Percentiles rank a stretch among this genome's conserved stretches.
These are phyloP conservation scores for Pocillopora verrucosa DNA, from an alignment of 64 coral and sea anemone species.

Conservation along the genomic window DNA sequence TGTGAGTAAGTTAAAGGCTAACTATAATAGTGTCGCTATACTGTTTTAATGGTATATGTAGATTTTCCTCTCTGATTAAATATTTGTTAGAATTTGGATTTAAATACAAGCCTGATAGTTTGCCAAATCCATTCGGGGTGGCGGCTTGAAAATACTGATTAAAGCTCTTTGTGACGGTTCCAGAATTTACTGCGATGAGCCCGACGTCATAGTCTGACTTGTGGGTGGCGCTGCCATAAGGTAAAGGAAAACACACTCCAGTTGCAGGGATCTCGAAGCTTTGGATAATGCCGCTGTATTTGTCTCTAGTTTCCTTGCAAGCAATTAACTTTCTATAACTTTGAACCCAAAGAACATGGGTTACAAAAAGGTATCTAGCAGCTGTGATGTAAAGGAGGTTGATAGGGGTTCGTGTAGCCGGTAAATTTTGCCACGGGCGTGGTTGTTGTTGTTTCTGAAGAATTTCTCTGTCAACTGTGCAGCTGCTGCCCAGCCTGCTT, in stretches of 20 bases:
- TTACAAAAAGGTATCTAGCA: conserved; percentile 66
- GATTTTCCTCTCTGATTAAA: too few species aligned
- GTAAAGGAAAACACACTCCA: conserved; percentile 62
- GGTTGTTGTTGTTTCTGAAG: conserved; percentile 23
- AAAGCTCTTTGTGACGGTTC: conserved; percentile 38
- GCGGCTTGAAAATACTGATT: conserved; percentile 55
- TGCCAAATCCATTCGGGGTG: conserved; percentile 10
- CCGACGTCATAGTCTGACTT: conserved; percentile 77
- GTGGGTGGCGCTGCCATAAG: conserved; percentile 53
- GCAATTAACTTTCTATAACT: conserved; percentile 22
- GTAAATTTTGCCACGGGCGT: conserved; percentile 1
- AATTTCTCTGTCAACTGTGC: conserved; percentile 2
- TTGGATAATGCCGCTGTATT: neutral
- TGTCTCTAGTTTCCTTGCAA: conserved; percentile 11
- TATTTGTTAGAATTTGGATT: neutral
- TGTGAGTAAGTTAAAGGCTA: too few species aligned
- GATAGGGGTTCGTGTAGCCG: neutral
- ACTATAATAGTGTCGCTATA: too few species aligned
- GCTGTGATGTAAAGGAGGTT: conserved; percentile 51
- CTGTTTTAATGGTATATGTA: too few species aligned
- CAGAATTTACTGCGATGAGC: conserved; percentile 49
- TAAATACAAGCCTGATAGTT: conserved; percentile 67
- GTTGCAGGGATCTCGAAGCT: neutral
- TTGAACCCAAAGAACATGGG: conserved; percentile 39
- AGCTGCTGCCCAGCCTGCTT: neutral